Base-by-base conservation (phyloP, 1,140 invertebrate genomes). In the Heliconius nattereri region DNA sequence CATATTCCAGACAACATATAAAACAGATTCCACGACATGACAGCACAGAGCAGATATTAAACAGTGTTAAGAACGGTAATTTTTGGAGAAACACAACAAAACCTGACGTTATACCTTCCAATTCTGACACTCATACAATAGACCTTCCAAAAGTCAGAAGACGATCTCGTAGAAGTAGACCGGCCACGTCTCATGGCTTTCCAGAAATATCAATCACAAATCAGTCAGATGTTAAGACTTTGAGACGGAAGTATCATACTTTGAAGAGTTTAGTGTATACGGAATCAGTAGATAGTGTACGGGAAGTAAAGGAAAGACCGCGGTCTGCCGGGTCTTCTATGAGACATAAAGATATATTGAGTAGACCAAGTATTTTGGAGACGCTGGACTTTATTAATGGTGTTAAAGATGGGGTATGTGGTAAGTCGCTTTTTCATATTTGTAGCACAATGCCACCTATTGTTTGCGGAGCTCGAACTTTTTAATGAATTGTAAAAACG, bases 321-420 rank as follows among this genome's bases (percentile, higher is more conserved):
- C 75, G 90, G 71, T 93, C 91, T 78, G 92, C 92, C 29, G 90
- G 92, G 20, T 92, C 90, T 81, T 91, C 91, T 73, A 73, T 93
- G 66, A 91, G 90, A 82, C 89, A 86, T 71, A 90, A 89, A 71
- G 89, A 91, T 77, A 78, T 85, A 5, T 40, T 94, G 70, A 93
- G 86, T 80, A 92, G 91, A 85, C 92, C 92, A 0, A 91, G 87
- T 81, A 84, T 94, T 23, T 73, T 94, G 80, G 92, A 94, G 85
- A 94, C 92, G 8, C 78, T 94, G 78, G 92, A 94, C 57, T 94
- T 94, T 78, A 94, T 94, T 72, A 94, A 93, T 49, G 87, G 91
- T 26, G 91, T 93, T 0, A 94, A 92, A 73, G 90, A 92, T 76
- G 89, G 90, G 9, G 78, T 94, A 35, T 90, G 86, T 85, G 92